phyloP scores from a whole-genome alignment of 64 coral and sea anemone genomes.

The Pocillopora verrucosa region DNA sequence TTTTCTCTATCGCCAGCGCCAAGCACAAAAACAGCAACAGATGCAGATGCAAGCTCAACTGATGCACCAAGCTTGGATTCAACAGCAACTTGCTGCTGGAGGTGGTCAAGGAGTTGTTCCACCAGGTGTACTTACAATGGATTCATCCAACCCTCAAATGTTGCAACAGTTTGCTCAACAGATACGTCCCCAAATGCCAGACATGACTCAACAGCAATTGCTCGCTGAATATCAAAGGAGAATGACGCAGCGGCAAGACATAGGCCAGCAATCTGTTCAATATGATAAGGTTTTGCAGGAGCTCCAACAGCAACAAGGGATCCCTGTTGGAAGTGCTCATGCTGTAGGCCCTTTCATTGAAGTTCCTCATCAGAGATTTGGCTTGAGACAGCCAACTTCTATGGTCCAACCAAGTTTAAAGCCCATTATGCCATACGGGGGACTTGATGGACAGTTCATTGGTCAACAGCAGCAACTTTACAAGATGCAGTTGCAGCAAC shows the following conservation, averaged over 20 bases:
- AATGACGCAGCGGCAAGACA: constrained; percentile 76
- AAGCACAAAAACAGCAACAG: constrained; percentile 95
- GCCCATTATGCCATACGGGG: constrained; percentile 22
- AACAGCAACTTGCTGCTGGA: constrained; percentile 60
- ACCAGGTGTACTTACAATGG: constrained; percentile 45
- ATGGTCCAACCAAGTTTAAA: constrained; percentile 53
- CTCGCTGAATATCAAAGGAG: constrained; percentile 81
- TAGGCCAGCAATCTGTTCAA: constrained; percentile 78
- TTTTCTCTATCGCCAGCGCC: constrained; percentile 92
- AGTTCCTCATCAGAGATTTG: constrained; percentile 87
- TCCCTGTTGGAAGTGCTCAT: constrained; percentile 13
- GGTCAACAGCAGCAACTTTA: constrained; percentile 85
- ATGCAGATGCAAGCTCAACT: constrained; percentile 83
- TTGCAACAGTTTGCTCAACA: constrained; percentile 71
- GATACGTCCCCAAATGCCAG: constrained; percentile 74
- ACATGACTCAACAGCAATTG: constrained; percentile 86
- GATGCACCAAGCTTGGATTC: constrained; percentile 64
- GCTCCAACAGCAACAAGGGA: constrained; percentile 81
- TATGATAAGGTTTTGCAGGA: constrained; percentile 90
- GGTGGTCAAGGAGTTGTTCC: constrained; percentile 46
- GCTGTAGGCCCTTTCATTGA: constrained; percentile 57
- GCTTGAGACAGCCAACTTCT: constrained; percentile 64
- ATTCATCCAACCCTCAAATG: constrained; percentile 68
- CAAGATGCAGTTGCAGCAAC: constrained; percentile 85
- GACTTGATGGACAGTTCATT: constrained; percentile 66